Percentiles rank a stretch among this genome's conserved stretches.
phyloP scores from a whole-genome alignment of 2,888 invertebrate genomes.

The Drosophila subquinaria region DNA sequence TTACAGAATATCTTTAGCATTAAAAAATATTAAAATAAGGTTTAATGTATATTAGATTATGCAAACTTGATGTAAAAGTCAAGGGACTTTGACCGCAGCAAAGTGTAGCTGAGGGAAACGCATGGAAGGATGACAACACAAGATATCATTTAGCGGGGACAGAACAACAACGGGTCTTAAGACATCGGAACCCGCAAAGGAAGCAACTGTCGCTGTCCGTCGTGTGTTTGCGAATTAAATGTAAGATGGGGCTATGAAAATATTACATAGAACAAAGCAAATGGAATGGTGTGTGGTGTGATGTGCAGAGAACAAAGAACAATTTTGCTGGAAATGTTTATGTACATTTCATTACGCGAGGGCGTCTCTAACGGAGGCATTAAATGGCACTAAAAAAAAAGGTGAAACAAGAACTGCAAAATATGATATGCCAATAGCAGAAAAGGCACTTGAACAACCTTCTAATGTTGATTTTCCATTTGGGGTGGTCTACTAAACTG shows the following conservation, averaged over 20 bases:
- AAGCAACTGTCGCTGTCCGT: constrained; percentile 25
- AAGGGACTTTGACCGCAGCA: neutral
- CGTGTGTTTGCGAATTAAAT: constrained; percentile 52
- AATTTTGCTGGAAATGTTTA: constrained; percentile 43
- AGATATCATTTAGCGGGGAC: constrained; percentile 67
- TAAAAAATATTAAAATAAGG: neutral
- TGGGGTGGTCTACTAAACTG: neutral
- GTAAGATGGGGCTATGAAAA: constrained; percentile 44
- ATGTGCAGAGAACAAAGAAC: constrained; percentile 25
- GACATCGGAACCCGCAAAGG: constrained; percentile 35
- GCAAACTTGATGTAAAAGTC: constrained; percentile 7
- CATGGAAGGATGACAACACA: constrained; percentile 49
- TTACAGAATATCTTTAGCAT: constrained; percentile 2
- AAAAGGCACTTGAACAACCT: constrained; percentile 8
- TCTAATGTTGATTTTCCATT: neutral
- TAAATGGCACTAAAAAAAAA: constrained; percentile 36
- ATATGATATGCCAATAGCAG: constrained; percentile 25
- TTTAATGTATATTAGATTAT: neutral
- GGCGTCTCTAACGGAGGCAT: constrained; percentile 17
- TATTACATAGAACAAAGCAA: constrained; percentile 36
- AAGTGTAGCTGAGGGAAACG: neutral
- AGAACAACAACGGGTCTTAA: constrained; percentile 45
- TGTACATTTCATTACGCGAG: constrained; percentile 56
- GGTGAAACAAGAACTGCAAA: constrained; percentile 11
- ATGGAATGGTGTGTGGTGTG: neutral